Percentiles rank a stretch among this genome's conserved stretches.
These are phyloP conservation scores for Sorex araneus DNA, from an alignment of 2,113 vertebrate genomes.

Conservation along the genomic window DNA sequence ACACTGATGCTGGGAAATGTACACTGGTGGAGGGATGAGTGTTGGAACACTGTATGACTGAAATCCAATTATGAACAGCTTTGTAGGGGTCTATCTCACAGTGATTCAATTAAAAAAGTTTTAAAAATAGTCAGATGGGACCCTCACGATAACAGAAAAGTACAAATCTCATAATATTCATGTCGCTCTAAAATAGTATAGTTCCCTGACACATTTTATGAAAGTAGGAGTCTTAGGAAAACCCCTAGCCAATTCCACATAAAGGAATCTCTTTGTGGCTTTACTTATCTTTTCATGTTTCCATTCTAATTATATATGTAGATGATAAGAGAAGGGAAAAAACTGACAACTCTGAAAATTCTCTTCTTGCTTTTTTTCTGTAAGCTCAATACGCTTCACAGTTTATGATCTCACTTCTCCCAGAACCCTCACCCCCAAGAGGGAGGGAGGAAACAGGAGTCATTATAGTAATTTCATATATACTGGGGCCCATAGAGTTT, in stretches of 20 bases:
- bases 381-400: slow-evolving; percentile 34
- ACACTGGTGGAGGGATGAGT: too few relatives aligned
- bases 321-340: slow-evolving; percentile 13
- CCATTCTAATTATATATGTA: background rate
- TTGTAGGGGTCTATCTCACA: too few relatives aligned
- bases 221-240: background rate
- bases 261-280: background rate
- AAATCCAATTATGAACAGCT: too few relatives aligned
- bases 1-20: too few relatives aligned
- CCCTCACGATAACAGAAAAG: background rate
- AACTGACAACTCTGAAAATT: background rate
- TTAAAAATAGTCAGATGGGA: background rate
- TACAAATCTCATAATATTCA: background rate
- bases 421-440: background rate
- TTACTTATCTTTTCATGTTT: background rate
- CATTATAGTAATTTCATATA: slow-evolving; percentile 75
- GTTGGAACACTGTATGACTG: too few relatives aligned
- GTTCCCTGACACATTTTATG: background rate
- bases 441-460: slow-evolving; percentile 61
- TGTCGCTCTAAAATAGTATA: background rate
- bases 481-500: slow-evolving; percentile 23
- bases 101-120: too few relatives aligned
- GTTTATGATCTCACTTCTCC: slow-evolving; percentile 46
- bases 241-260: background rate
- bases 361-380: background rate